Evolutionary conservation across 2,113 vertebrate genomes (phyloP).

Genomic region (Hymenochirus boettgeri): DNA sequence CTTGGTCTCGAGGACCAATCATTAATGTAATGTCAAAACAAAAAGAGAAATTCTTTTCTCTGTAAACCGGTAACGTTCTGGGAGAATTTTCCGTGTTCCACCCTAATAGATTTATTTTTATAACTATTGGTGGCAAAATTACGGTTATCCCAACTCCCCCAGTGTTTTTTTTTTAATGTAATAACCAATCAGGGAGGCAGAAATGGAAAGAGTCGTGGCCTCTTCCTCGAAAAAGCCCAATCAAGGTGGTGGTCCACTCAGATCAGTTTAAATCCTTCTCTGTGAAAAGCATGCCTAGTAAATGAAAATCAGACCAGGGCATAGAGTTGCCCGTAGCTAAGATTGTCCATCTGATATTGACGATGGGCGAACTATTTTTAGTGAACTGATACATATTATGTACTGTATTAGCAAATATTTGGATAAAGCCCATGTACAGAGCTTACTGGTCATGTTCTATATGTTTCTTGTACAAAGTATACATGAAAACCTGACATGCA

Average conservation of each 20-base stretch:
- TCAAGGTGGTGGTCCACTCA: background rate
- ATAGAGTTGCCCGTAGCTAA: slow-evolving; percentile 12
- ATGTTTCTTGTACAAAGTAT: slow-evolving; percentile 28
- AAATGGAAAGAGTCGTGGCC: background rate
- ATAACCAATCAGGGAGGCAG: background rate
- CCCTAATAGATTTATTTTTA: too few species aligned
- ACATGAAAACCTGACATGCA: slow-evolving; percentile 34
- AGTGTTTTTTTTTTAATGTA: too few species aligned
- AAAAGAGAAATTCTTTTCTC: slow-evolving; percentile 60
- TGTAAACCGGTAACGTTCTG: slow-evolving; percentile 66
- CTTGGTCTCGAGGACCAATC: slow-evolving; percentile 67
- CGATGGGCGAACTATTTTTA: background rate
- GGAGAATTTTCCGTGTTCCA: too few species aligned
- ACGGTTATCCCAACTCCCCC: too few species aligned
- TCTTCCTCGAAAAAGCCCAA: background rate
- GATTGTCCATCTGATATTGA: background rate
- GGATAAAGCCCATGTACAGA: slow-evolving; percentile 35
- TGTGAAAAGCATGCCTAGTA: background rate
- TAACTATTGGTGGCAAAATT: too few species aligned
- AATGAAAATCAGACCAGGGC: slow-evolving; percentile 6
- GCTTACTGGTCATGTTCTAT: slow-evolving; percentile 31
- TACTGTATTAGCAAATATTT: slow-evolving; percentile 30
- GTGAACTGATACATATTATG: slow-evolving; percentile 17
- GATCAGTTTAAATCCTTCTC: background rate
- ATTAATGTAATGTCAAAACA: slow-evolving; percentile 59